These are phyloP conservation scores for Nannoperca australis DNA, from an alignment of 2,797 vertebrate genomes.

Conservation along the genomic window DNA sequence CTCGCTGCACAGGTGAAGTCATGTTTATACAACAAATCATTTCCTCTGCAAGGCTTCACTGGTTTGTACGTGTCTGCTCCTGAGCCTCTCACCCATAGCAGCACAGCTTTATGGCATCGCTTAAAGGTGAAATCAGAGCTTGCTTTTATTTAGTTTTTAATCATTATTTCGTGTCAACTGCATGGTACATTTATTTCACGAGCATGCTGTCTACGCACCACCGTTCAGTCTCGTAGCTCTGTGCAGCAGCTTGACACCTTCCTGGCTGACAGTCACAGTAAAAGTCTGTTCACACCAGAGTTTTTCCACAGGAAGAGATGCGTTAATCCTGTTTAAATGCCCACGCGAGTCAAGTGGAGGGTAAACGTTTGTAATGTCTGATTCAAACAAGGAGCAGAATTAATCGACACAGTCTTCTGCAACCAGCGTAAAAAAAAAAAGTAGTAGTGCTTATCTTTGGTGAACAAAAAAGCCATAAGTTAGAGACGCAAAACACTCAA, in stretches of 20 bases:
- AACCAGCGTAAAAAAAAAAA: background rate
- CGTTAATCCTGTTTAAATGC: constrained; percentile 7
- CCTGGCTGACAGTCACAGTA: background rate
- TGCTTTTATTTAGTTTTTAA: background rate
- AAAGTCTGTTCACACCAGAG: background rate
- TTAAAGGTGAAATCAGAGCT: constrained; percentile 22
- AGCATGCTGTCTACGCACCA: background rate
- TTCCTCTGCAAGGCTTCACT: constrained; percentile 31
- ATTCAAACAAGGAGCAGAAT: background rate
- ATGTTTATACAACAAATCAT: constrained; percentile 40
- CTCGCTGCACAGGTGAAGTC: constrained; percentile 35
- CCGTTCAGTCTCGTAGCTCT: background rate
- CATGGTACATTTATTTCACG: background rate
- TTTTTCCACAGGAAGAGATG: background rate
- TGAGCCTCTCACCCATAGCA: background rate
- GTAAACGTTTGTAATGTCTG: constrained; percentile 6
- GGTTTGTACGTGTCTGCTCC: constrained; percentile 16
- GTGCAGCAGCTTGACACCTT: background rate
- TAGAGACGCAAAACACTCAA: background rate
- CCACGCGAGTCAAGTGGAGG: background rate
- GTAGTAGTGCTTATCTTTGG: background rate
- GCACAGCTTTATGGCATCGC: background rate
- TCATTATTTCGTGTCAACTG: background rate
- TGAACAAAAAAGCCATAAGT: background rate
- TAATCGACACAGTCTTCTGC: constrained; percentile 1